Conservation (phyloP, 2,888 invertebrate species). For the Cosmia pyralina region DNA sequence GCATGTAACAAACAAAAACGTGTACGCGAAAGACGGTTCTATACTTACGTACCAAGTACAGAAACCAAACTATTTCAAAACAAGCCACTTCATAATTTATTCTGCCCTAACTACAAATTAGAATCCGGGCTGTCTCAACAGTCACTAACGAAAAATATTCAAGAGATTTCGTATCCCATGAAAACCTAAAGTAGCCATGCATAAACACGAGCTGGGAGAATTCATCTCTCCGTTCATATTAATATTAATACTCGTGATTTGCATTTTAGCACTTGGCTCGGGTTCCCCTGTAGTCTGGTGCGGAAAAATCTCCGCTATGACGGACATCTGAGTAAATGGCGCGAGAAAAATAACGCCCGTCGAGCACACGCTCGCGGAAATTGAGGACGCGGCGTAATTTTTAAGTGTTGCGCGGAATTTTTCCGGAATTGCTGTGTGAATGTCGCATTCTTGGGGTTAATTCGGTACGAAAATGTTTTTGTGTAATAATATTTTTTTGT, state of each 20-base stretch:
- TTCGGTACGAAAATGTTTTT: conserved; percentile 19
- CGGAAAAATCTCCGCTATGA: conserved; percentile 85
- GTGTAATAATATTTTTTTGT: not conserved
- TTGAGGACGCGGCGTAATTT: conserved; percentile 70
- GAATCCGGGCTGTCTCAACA: conserved; percentile 57
- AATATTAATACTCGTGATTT: conserved; percentile 86
- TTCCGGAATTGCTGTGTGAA: conserved; percentile 31
- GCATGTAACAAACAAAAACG: not conserved
- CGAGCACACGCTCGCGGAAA: conserved; percentile 75
- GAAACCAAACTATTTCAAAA: conserved; percentile 3
- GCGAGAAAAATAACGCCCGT: conserved; percentile 84
- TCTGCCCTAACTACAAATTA: conserved; percentile 56
- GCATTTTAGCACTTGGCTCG: conserved; percentile 80
- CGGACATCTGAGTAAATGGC: conserved; percentile 86
- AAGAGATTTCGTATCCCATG: conserved; percentile 64
- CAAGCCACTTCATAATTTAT: conserved; percentile 40
- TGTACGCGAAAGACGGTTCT: not conserved
- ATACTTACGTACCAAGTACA: not conserved
- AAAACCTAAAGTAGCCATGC: conserved; percentile 70
- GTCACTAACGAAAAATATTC: conserved; percentile 63
- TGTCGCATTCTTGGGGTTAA: conserved; percentile 66
- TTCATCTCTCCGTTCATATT: conserved; percentile 75
- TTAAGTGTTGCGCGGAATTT: conserved; percentile 66
- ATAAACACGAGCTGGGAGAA: conserved; percentile 70
- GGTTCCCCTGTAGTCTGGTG: conserved; percentile 68